Evolutionary conservation across 2,113 vertebrate species (phyloP).

Genomic region (human): GRCh38 chr2:139207001-139207500

Average conservation of each 20-base stretch:
- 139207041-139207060: neutral
- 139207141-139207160: neutral
- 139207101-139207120: neutral
- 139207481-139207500: neutral
- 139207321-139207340: neutral
- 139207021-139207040: neutral
- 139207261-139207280: neutral
- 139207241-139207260: neutral
- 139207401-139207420: neutral
- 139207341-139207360: neutral
- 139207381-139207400: neutral
- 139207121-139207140: neutral
- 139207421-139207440: neutral
- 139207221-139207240: neutral
- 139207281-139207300: neutral
- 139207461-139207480: neutral
- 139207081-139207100: neutral
- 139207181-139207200: neutral
- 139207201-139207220: neutral
- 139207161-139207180: neutral
- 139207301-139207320: neutral
- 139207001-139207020: neutral
- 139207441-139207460: neutral
- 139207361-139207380: neutral
- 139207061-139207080: neutral